Base-by-base conservation (phyloP, 1,140 invertebrate genomes). In the Lasioglossum baleicum region DNA sequence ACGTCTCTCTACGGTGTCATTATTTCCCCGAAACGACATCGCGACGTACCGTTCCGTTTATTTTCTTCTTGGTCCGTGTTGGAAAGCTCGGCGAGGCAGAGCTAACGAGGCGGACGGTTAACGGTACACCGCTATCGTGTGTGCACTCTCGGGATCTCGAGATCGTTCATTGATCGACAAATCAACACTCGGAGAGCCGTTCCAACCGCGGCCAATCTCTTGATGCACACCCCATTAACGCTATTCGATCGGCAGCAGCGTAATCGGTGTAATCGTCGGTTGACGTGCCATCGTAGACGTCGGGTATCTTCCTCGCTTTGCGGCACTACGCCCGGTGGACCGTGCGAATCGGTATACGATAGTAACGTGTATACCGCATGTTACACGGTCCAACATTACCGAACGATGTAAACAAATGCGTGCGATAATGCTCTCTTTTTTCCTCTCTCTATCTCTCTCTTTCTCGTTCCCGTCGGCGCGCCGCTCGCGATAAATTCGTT, bases 201-300 rank as follows among this genome's bases (percentile, higher is more conserved):
- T 69, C 69, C 15, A 11, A 63, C 31, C 42, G 53, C 56, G 53
- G 73, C 73, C 73, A 81, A 81, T 81, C 73, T 74, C 71, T 64
- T 51, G 56, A 81, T 56, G 35, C 60, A 67, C 68, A 67, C 68
- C 75, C 61, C 67, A 66, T 71, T 77, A 65, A 66, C 61, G 44
- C 48, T 58, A 48, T 63, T 58, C 75, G 75, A 53, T 81, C 48
- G 44, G 60, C 31, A 64, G 58, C n/a, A 64, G 58, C n/a, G 61
- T 77, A 77, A 72, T 64, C 67, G 69, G 64, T 44, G 22, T 75
- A 80, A 80, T 80, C 70, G 40, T 48, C 15, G 56, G 7, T 82
- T 78, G 81, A 79, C 77, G 81, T 80, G 75, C 69, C 71, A 66
- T 70, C 42, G 48, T 5, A 35, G 35, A 35, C 22, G 61, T 8